A percentile compares a stretch with the other conserved stretches of the same genome.
Conservation (phyloP, 1,140 invertebrate genomes). For the Arctopsyche grandis region DNA sequence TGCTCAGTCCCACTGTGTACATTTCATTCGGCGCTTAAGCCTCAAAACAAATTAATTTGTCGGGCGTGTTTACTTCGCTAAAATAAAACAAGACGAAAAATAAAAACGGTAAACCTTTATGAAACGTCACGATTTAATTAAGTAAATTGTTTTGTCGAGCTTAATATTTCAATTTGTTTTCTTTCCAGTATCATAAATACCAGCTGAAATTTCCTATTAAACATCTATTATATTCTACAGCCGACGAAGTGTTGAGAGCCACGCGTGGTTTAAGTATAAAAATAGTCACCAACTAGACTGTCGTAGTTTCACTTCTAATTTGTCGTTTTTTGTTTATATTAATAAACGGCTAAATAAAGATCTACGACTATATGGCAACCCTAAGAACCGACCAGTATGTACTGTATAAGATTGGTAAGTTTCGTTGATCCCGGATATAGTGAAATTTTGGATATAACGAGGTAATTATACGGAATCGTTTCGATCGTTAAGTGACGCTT, state of each 20-base stretch:
- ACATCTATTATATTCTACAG: too few relatives aligned
- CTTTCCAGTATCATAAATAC: neutral
- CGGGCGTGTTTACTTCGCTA: neutral
- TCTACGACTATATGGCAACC: neutral
- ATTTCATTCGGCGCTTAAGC: conserved; percentile 12
- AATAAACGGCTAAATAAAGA: neutral
- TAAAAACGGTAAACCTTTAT: neutral
- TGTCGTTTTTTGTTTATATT: neutral
- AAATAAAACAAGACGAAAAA: neutral
- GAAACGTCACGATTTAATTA: conserved; percentile 14
- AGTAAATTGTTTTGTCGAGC: neutral
- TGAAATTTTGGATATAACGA: too few relatives aligned
- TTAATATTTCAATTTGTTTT: neutral
- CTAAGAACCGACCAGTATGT: too few relatives aligned
- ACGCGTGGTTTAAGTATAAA: neutral
- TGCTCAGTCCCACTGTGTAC: neutral
- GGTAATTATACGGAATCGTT: too few relatives aligned
- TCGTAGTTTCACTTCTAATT: neutral
- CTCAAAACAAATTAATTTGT: conserved; percentile 9
- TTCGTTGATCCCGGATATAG: too few relatives aligned
- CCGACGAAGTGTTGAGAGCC: neutral
- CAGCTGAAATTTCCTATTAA: neutral
- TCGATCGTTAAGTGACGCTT: too few relatives aligned
- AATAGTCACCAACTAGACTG: conserved; percentile 12
- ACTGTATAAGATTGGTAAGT: too few relatives aligned